Percentiles rank a stretch among this genome's conserved stretches.
phyloP scores from a whole-genome alignment of 2,888 invertebrate species.

The Ferdinandea cuprea region DNA sequence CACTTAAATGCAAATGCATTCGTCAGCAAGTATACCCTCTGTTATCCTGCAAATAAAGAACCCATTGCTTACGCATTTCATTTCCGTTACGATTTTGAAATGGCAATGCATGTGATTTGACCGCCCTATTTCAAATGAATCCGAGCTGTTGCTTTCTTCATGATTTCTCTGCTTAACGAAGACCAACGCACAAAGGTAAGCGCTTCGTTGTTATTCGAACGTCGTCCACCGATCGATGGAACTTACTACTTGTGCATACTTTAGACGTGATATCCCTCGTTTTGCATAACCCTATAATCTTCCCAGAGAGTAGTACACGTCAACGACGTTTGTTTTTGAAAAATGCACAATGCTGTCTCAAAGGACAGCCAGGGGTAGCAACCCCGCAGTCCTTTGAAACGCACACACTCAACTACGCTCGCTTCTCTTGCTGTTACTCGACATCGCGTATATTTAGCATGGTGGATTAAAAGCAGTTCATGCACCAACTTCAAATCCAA shows the following conservation, averaged over 20 bases:
- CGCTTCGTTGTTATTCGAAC: slow-evolving; percentile 28
- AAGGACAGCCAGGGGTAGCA: slow-evolving; percentile 61
- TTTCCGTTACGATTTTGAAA: slow-evolving; percentile 42
- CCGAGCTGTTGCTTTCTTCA: slow-evolving; percentile 20
- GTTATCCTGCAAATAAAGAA: slow-evolving; percentile 24
- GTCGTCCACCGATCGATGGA: slow-evolving; percentile 29
- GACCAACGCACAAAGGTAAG: slow-evolving; percentile 11
- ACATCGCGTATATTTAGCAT: slow-evolving; percentile 50
- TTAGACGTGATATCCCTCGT: slow-evolving; percentile 46
- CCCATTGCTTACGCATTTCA: slow-evolving; percentile 40
- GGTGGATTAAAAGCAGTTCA: slow-evolving; percentile 63
- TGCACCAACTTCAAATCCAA: slow-evolving; percentile 63
- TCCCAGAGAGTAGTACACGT: slow-evolving; percentile 27
- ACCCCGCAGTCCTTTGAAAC: slow-evolving; percentile 64
- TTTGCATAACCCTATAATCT: slow-evolving; percentile 38
- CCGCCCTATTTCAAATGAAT: slow-evolving; percentile 42
- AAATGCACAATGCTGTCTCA: slow-evolving; percentile 62
- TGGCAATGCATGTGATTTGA: slow-evolving; percentile 46
- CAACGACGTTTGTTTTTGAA: slow-evolving; percentile 39
- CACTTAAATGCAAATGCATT: slow-evolving; percentile 39
- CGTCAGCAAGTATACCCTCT: slow-evolving; percentile 25
- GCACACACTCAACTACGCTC: slow-evolving; percentile 27
- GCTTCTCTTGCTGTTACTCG: slow-evolving; percentile 17
- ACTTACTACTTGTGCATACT: slow-evolving; percentile 36
- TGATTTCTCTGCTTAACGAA: not conserved